Conservation (phyloP, 2,888 invertebrate species). For the Gastracanthus pulcherrimus region DNA sequence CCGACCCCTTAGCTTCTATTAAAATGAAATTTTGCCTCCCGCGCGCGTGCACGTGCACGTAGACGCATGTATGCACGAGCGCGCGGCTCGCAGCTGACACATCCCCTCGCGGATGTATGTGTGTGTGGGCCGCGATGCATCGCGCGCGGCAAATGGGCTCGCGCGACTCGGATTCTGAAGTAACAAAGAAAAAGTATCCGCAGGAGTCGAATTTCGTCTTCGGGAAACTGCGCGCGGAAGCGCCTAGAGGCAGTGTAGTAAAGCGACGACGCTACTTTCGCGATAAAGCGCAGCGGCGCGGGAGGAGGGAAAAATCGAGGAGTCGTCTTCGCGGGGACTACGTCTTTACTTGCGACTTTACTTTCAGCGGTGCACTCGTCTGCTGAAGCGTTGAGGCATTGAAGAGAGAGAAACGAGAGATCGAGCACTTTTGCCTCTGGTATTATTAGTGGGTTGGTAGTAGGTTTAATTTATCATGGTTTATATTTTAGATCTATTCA, state of each 20-base stretch:
- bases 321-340: background rate
- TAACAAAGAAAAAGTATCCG: conserved; percentile 20
- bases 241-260: no score
- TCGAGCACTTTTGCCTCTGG: no score
- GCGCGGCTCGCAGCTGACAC: conserved; percentile 7
- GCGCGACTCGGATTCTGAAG: no score
- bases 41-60: background rate
- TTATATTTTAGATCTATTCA: no score
- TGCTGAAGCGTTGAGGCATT: no score
- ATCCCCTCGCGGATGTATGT: background rate
- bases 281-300: background rate
- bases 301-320: background rate
- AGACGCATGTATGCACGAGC: background rate
- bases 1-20: conserved; percentile 44
- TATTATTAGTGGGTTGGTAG: no score
- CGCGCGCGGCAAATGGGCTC: background rate
- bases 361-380: background rate
- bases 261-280: no score
- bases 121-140: background rate
- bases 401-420: no score
- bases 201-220: background rate
- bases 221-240: no score
- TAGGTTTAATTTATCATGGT: no score
- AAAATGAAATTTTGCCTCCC: conserved; percentile 49
- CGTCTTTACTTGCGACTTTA: no score